These are phyloP conservation scores for Cladorhizidae sp. DNA, from an alignment of 37 sponge, comb jelly and placozoan species.

Conservation along the genomic window DNA sequence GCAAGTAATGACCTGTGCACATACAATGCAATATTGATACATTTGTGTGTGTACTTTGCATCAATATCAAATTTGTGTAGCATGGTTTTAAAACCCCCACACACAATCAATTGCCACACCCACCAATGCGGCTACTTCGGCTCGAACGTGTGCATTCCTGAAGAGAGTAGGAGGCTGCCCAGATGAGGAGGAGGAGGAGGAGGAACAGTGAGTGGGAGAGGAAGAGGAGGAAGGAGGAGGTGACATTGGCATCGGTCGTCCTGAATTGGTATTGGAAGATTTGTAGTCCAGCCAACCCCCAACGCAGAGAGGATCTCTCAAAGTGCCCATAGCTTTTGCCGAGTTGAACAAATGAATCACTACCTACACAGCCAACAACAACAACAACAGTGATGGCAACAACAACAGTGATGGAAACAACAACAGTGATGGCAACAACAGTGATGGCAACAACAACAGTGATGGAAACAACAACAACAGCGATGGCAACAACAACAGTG, in stretches of 20 bases:
- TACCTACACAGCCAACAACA: constrained; percentile 7
- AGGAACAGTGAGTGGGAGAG: background rate
- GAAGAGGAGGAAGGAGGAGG: background rate
- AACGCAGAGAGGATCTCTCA: constrained; percentile 3
- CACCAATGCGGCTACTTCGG: constrained; percentile 63
- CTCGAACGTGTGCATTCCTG: constrained; percentile 44
- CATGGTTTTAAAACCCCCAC: background rate
- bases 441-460: too few species aligned
- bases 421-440: too few species aligned
- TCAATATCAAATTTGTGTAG: too few species aligned
- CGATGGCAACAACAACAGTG: too few species aligned
- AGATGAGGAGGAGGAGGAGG: constrained; percentile 12
- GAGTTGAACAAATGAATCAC: constrained; percentile 30
- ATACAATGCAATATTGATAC: too few species aligned
- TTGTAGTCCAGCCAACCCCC: background rate
- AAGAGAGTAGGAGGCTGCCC: constrained; percentile 78
- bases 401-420: background rate
- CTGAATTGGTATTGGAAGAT: background rate
- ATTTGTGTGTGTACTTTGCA: too few species aligned
- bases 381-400: too few species aligned
- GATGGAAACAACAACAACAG: too few species aligned
- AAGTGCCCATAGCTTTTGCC: background rate
- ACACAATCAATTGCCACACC: background rate
- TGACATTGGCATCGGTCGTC: background rate
- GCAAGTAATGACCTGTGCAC: too few species aligned